phyloP scores from a whole-genome alignment of 2,113 vertebrate genomes.

The Centropus bengalensis region DNA sequence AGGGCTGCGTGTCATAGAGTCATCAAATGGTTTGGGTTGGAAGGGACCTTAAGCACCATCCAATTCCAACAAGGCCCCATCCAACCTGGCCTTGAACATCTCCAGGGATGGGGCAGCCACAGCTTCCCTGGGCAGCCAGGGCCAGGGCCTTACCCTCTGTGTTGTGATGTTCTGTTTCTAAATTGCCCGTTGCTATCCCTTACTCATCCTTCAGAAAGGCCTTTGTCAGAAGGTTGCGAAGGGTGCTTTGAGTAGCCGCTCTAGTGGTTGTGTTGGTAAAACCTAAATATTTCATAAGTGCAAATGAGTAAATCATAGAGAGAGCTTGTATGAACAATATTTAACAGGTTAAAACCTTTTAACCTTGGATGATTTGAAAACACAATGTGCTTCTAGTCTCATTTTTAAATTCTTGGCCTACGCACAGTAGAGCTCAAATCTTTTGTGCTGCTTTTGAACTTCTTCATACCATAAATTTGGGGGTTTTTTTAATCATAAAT shows the following conservation, averaged over 20 bases:
- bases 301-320: constrained; percentile 3
- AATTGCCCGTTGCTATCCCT: neutral
- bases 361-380: constrained; percentile 3
- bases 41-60: too few relatives aligned
- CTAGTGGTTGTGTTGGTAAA: neutral
- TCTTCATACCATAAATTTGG: neutral
- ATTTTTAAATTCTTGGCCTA: constrained; percentile 10
- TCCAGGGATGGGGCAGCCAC: too few relatives aligned
- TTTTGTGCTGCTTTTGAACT: neutral
- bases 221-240: neutral
- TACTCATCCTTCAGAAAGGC: neutral
- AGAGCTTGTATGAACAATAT: neutral
- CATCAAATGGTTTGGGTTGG: too few relatives aligned
- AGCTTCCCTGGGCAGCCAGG: too few relatives aligned
- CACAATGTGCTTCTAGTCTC: neutral
- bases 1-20: neutral
- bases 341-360: neutral
- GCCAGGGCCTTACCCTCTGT: neutral
- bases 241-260: neutral
- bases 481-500: neutral
- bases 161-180: neutral
- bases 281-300: neutral
- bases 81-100: too few relatives aligned
- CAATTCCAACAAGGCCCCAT: too few relatives aligned
- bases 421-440: neutral